Percentiles rank a stretch among this genome's conserved stretches.
Evolutionary conservation across 2,113 vertebrate species (phyloP).

Genomic region (Sylvilagus bachmani): DNA sequence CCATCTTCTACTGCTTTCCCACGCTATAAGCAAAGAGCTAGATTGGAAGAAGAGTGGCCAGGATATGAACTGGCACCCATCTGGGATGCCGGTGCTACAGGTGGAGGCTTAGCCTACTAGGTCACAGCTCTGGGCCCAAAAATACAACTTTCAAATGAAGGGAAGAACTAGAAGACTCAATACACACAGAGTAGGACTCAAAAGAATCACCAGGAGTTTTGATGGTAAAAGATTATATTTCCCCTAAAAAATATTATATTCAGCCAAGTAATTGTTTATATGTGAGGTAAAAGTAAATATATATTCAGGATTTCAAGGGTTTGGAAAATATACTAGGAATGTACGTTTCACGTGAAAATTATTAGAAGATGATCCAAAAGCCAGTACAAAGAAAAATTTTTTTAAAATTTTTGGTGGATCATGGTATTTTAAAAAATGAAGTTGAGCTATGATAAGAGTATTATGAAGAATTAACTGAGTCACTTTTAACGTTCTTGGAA

Average conservation of each 20-base stretch:
- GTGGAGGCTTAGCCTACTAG: too few relatives aligned
- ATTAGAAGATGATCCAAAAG: not conserved
- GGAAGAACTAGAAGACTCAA: not conserved
- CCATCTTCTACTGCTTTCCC: too few relatives aligned
- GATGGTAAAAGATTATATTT: not conserved
- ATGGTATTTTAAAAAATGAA: not conserved
- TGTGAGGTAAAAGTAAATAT: constrained; percentile 10
- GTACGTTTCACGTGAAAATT: constrained; percentile 38
- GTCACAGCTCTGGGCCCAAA: too few relatives aligned
- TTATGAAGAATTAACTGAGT: constrained; percentile 38
- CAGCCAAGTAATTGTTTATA: constrained; percentile 24
- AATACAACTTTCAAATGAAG: not conserved
- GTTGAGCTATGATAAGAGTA: not conserved
- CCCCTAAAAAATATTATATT: not conserved
- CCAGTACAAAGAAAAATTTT: not conserved
- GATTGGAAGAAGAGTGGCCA: too few relatives aligned
- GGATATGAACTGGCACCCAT: too few relatives aligned
- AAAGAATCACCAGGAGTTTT: constrained; percentile 19
- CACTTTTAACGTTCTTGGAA: not conserved
- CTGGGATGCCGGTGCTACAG: too few relatives aligned
- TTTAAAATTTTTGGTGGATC: not conserved
- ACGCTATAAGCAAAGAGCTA: too few relatives aligned
- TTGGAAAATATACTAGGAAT: constrained; percentile 10
- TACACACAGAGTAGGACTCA: not conserved
- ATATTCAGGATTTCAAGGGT: not conserved